Percentiles rank a stretch among this genome's conserved stretches.
phyloP scores from a whole-genome alignment of 1,140 invertebrate species.

The Drosophila mauritiana region DNA sequence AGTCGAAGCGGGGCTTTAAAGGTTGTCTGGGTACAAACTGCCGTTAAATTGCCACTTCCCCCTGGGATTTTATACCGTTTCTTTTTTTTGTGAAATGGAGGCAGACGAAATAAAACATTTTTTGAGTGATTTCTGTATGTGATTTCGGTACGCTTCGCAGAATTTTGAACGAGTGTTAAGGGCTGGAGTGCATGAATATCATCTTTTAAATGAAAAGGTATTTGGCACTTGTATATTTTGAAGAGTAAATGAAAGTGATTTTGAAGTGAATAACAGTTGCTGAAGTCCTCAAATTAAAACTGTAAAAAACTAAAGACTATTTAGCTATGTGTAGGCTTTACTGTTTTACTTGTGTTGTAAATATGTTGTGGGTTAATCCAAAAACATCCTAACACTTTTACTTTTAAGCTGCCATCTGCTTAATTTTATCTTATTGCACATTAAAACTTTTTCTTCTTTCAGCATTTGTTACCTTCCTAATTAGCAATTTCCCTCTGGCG shows the following conservation, averaged over 20 bases:
- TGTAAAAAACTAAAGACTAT: neutral
- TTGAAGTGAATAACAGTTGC: conserved; percentile 5
- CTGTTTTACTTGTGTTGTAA: no score
- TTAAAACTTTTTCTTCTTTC: conserved; percentile 13
- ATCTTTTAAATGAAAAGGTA: conserved; percentile 14
- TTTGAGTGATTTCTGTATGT: conserved; percentile 67
- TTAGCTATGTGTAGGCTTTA: no score
- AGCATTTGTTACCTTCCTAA: conserved; percentile 9
- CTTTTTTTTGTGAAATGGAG: conserved; percentile 13
- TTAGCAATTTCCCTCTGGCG: conserved; percentile 7
- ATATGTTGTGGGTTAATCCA: neutral
- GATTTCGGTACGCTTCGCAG: conserved; percentile 18
- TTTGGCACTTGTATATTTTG: conserved; percentile 8
- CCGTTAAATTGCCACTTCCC: conserved; percentile 64
- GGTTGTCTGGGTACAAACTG: conserved; percentile 66
- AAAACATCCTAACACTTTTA: neutral
- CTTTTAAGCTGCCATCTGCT: conserved; percentile 5
- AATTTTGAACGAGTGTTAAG: conserved; percentile 19
- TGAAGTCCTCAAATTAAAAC: neutral
- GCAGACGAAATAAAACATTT: conserved; percentile 41
- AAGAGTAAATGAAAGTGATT: neutral
- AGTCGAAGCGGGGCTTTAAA: conserved; percentile 57
- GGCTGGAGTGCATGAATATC: conserved; percentile 19
- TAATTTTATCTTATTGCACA: conserved; percentile 7
- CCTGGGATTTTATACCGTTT: conserved; percentile 39